These are phyloP conservation scores for Ageneiosus marmoratus DNA, from an alignment of 2,113 vertebrate genomes.

Conservation along the genomic window DNA sequence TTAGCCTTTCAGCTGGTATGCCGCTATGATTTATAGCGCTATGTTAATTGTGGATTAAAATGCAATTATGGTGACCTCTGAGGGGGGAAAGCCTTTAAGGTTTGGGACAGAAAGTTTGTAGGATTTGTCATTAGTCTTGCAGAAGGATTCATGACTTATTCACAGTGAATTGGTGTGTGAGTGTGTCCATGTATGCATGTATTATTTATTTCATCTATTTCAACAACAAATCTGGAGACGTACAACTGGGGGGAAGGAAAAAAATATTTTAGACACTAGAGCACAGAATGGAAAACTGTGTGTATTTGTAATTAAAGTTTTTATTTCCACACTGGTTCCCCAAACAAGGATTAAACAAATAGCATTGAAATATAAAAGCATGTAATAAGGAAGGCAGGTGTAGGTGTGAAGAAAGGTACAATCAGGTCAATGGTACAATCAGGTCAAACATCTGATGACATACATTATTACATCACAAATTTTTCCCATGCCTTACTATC, in stretches of 20 bases:
- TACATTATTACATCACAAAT: too few relatives aligned
- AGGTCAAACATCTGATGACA: too few relatives aligned
- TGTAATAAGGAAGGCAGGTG: too few relatives aligned
- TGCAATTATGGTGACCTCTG: conserved; percentile 31
- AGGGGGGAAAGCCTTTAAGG: conserved; percentile 23
- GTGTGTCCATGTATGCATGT: neutral
- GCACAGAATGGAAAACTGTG: neutral
- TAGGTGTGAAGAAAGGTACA: too few relatives aligned
- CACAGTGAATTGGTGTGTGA: neutral
- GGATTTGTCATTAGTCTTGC: conserved; percentile 28
- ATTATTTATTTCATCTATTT: neutral
- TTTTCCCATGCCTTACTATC: too few relatives aligned
- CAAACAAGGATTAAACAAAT: too few relatives aligned
- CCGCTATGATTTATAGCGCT: conserved; percentile 22
- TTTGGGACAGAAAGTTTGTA: conserved; percentile 9
- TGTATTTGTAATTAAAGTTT: neutral
- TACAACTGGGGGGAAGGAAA: neutral
- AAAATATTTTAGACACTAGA: neutral
- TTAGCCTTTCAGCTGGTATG: neutral
- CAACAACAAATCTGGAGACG: neutral
- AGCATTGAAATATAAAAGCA: too few relatives aligned
- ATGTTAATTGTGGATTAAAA: conserved; percentile 34
- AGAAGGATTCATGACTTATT: conserved; percentile 29
- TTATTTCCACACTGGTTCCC: too few relatives aligned
- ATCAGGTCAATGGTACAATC: too few relatives aligned